phyloP scores from a whole-genome alignment of 2,113 vertebrate species.

The Steatornis caripensis region DNA sequence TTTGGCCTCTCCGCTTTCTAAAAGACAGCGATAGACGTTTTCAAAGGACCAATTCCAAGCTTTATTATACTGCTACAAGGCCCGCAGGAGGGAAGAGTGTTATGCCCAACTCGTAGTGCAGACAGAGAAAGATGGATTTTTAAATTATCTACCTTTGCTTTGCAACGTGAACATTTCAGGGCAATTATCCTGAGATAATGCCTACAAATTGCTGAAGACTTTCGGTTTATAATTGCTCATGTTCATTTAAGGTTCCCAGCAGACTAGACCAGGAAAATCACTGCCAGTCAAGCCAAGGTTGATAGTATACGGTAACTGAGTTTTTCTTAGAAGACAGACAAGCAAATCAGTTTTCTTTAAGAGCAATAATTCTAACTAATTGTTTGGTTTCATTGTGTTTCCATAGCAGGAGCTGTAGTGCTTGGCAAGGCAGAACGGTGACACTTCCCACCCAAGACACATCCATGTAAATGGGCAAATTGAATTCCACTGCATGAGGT shows the following conservation, averaged over 20 bases:
- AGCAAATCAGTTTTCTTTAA: conserved; percentile 69
- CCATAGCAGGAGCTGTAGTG: conserved; percentile 20
- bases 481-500: background rate
- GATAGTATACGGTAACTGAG: conserved; percentile 73
- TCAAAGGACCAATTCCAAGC: conserved; percentile 61
- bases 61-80: conserved; percentile 45
- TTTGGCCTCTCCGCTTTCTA: conserved; percentile 58
- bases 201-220: conserved; percentile 81
- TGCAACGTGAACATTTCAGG: conserved; percentile 75
- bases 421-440: background rate
- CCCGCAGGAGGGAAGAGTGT: conserved; percentile 61
- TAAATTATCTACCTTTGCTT: conserved; percentile 82
- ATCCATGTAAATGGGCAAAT: background rate
- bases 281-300: conserved; percentile 73
- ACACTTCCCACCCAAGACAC: background rate
- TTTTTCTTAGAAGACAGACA: conserved; percentile 66
- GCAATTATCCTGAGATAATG: conserved; percentile 84
- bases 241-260: conserved; percentile 81
- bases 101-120: conserved; percentile 58
- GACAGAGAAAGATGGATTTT: conserved; percentile 78
- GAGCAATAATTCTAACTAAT: conserved; percentile 70
- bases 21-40: conserved; percentile 53
- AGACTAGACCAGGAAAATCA: conserved; percentile 75
- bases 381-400: conserved; percentile 54
- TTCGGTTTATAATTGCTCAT: conserved; percentile 78